These are phyloP conservation scores for Lepidiolamprologus cunningtoni DNA, from an alignment of 2,113 vertebrate genomes.

Conservation along the genomic window DNA sequence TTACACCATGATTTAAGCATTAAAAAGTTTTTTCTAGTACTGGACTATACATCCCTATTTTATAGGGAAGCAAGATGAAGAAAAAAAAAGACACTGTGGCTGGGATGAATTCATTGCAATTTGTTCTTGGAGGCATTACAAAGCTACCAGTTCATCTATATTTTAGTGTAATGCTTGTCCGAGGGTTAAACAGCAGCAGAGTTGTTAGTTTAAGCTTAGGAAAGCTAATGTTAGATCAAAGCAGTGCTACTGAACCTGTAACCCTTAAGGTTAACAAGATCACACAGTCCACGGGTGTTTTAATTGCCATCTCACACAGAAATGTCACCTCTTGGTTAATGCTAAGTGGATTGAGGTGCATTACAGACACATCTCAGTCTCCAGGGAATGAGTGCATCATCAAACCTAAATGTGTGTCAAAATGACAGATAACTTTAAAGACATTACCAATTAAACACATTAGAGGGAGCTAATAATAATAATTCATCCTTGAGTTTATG, in stretches of 20 bases:
- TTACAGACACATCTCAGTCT: background rate
- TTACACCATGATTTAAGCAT: background rate
- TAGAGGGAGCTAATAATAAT: background rate
- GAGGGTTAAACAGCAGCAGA: background rate
- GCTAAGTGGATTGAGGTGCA: slow-evolving; percentile 35
- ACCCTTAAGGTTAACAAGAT: background rate
- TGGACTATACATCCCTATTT: background rate
- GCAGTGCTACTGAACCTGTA: background rate
- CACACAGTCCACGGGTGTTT: background rate
- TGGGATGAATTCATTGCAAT: background rate
- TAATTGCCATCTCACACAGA: background rate
- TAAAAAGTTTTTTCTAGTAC: background rate
- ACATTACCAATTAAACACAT: background rate
- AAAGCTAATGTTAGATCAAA: background rate
- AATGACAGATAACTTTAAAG: background rate
- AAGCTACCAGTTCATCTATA: background rate
- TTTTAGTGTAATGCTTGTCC: background rate
- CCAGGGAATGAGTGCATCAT: background rate
- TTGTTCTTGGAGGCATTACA: background rate
- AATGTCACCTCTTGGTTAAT: background rate
- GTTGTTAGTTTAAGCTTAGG: background rate
- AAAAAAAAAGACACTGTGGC: background rate
- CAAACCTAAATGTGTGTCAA: background rate
- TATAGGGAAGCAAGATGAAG: background rate
- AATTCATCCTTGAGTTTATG: background rate